Conservation (phyloP, 1,140 invertebrate genomes). For the Mamestra configurata region DNA sequence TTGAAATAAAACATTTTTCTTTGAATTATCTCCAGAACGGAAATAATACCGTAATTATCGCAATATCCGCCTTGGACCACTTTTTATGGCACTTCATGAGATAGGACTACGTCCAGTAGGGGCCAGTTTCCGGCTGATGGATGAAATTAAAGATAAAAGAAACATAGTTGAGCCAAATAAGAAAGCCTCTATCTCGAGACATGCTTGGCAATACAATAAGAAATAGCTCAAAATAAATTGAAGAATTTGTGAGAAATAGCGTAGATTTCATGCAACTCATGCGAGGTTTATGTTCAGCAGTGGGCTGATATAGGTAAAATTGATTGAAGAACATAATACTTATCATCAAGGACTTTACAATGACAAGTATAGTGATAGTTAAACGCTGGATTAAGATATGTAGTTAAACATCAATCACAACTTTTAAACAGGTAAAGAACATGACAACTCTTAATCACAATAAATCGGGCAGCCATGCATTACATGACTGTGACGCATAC, state of each 20-base stretch:
- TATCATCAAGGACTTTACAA: background rate
- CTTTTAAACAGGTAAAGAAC: background rate
- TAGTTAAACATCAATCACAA: background rate
- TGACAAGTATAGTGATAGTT: background rate
- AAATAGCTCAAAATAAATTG: too few relatives aligned
- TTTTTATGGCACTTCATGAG: background rate
- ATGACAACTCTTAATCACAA: background rate
- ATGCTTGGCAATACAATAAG: too few relatives aligned
- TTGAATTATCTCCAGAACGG: background rate
- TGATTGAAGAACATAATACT: too few relatives aligned
- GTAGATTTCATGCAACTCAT: too few relatives aligned
- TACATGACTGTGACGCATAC: constrained; percentile 28
- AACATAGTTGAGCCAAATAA: too few relatives aligned
- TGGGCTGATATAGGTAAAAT: too few relatives aligned
- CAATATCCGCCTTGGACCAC: background rate
- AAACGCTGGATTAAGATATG: background rate
- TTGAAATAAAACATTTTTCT: background rate
- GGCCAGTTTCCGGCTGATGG: too few relatives aligned
- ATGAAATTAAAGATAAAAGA: too few relatives aligned
- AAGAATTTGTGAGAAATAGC: too few relatives aligned
- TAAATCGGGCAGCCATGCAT: background rate
- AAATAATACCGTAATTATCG: background rate
- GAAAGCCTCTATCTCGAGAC: too few relatives aligned
- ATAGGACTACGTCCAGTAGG: too few relatives aligned
- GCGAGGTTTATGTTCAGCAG: too few relatives aligned